A percentile compares a stretch with the other conserved stretches of the same genome.
Conservation (phyloP, 2,113 vertebrate genomes). For the Cynocephalus volans region DNA sequence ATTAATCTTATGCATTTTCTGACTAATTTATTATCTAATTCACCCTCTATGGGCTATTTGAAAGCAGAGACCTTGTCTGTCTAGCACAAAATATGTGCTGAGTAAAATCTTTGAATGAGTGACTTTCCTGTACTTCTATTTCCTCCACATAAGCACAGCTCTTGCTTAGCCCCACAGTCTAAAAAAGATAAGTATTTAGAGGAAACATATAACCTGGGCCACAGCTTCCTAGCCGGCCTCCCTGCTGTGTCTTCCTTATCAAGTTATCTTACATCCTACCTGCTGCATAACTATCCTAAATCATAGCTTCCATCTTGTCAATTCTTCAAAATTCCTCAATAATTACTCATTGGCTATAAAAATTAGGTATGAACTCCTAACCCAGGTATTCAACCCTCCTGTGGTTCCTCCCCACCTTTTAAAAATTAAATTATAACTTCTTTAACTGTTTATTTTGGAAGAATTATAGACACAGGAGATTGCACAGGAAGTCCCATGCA, state of each 20-base stretch:
- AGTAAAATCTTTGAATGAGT: slow-evolving; percentile 32
- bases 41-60: neutral
- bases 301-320: neutral
- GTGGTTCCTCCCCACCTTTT: neutral
- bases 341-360: neutral
- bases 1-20: neutral
- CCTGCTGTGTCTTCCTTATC: neutral
- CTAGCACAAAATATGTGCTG: neutral
- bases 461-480: neutral
- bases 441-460: slow-evolving; percentile 41
- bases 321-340: neutral
- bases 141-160: neutral
- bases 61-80: neutral
- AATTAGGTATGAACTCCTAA: slow-evolving; percentile 10
- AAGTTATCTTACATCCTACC: neutral
- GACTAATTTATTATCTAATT: neutral
- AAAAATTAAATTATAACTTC: neutral
- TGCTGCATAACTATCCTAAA: neutral
- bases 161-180: neutral
- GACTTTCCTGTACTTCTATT: neutral
- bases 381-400: neutral
- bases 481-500: neutral
- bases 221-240: neutral
- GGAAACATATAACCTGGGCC: neutral
- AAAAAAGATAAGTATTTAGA: neutral